Conservation (phyloP, 2,113 vertebrate genomes). For the Sprattus sprattus region DNA sequence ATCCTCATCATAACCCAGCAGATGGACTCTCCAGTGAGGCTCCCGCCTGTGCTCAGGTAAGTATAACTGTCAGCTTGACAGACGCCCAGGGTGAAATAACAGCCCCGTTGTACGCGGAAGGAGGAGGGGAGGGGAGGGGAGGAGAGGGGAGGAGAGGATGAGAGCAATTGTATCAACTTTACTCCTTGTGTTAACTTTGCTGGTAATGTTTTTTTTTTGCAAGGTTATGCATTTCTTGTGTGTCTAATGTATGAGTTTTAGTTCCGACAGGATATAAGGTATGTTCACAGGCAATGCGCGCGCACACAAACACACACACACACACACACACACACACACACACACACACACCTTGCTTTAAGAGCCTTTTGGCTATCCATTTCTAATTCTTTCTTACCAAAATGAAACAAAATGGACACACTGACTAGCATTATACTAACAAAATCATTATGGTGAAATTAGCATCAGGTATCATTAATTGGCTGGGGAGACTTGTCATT, state of each 20-base stretch:
- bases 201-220: not conserved
- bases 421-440: too few species aligned
- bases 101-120: not conserved
- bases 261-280: not conserved
- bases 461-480: too few species aligned
- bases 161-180: slow-evolving; percentile 11
- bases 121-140: not conserved
- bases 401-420: not conserved
- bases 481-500: too few species aligned
- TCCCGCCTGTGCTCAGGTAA: slow-evolving; percentile 57
- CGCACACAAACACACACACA: not conserved
- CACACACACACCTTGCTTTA: not conserved
- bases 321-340: not conserved
- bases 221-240: not conserved
- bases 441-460: too few species aligned
- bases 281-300: not conserved
- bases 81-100: slow-evolving; percentile 50
- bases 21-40: slow-evolving; percentile 51
- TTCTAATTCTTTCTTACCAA: not conserved
- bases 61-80: slow-evolving; percentile 60
- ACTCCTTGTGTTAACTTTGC: not conserved
- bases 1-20: slow-evolving; percentile 59
- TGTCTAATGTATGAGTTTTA: not conserved
- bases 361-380: not conserved
- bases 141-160: slow-evolving; percentile 1